These are phyloP conservation scores for Eciton burchellii DNA, from an alignment of 1,140 invertebrate species.

Conservation along the genomic window DNA sequence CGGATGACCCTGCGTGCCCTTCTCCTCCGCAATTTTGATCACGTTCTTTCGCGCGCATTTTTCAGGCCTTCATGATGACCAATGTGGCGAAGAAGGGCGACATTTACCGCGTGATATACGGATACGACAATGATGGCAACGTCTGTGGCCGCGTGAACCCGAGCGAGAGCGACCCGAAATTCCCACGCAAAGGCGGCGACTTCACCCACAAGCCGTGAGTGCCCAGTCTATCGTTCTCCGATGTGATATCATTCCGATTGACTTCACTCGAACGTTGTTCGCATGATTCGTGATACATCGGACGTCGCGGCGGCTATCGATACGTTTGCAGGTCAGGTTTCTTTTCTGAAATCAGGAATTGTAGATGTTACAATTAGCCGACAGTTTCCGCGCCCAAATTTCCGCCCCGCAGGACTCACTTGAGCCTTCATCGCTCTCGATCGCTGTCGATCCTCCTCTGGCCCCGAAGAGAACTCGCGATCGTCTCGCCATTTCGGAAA, in stretches of 20 bases:
- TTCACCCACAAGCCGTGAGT: constrained; percentile 85
- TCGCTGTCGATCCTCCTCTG: no score
- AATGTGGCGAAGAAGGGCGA: constrained; percentile 87
- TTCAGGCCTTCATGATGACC: constrained; percentile 85
- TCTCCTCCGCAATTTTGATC: background rate
- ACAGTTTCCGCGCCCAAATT: no score
- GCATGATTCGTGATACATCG: no score
- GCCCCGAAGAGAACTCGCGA: no score
- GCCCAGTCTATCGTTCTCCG: constrained; percentile 23
- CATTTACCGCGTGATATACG: constrained; percentile 87
- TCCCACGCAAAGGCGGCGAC: constrained; percentile 85
- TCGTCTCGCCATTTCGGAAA: no score
- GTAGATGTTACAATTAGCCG: no score
- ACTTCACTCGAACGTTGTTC: no score
- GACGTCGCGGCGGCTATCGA: no score
- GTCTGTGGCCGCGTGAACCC: constrained; percentile 87
- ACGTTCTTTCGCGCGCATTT: background rate
- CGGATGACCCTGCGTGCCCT: background rate
- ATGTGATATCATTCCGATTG: constrained; percentile 3
- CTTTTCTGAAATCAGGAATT: no score
- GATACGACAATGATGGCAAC: constrained; percentile 89
- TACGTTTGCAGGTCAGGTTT: no score
- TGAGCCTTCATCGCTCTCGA: no score
- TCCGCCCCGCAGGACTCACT: no score
- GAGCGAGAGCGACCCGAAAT: constrained; percentile 76